Evolutionary conservation across 2,797 vertebrate species (phyloP).

Genomic region (Pseudomugil tenellus): DNA sequence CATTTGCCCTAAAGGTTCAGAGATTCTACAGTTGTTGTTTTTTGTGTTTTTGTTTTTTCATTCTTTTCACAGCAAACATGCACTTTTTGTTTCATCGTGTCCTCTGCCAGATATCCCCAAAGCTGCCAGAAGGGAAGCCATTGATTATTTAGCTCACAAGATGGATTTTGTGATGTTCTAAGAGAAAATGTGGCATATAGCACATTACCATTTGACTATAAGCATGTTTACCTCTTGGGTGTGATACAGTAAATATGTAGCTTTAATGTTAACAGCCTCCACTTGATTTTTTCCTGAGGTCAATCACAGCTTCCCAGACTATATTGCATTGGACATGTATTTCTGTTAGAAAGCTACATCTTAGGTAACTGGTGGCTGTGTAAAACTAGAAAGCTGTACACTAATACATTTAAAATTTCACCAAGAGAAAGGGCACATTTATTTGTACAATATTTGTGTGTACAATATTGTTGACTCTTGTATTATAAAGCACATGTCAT

Average conservation of each 20-base stretch:
- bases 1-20: conserved; percentile 45
- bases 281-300: conserved; percentile 45
- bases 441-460: conserved; percentile 19
- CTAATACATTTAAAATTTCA: conserved; percentile 33
- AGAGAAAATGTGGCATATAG: conserved; percentile 51
- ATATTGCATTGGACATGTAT: conserved; percentile 21
- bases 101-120: conserved; percentile 54
- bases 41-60: background rate
- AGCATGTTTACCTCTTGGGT: conserved; percentile 61
- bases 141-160: conserved; percentile 76
- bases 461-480: conserved; percentile 22
- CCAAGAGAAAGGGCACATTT: conserved; percentile 1
- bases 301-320: conserved; percentile 44
- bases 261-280: conserved; percentile 47
- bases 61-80: conserved; percentile 49
- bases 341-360: conserved; percentile 19
- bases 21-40: conserved; percentile 42
- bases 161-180: conserved; percentile 65
- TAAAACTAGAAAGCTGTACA: conserved; percentile 31
- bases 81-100: conserved; percentile 48
- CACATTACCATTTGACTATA: conserved; percentile 45
- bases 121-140: conserved; percentile 64
- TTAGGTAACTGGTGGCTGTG: conserved; percentile 28
- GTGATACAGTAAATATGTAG: conserved; percentile 56
- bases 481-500: conserved; percentile 28